Base-by-base conservation (phyloP, 2,113 vertebrate genomes). In the Ochotona curzoniae region DNA sequence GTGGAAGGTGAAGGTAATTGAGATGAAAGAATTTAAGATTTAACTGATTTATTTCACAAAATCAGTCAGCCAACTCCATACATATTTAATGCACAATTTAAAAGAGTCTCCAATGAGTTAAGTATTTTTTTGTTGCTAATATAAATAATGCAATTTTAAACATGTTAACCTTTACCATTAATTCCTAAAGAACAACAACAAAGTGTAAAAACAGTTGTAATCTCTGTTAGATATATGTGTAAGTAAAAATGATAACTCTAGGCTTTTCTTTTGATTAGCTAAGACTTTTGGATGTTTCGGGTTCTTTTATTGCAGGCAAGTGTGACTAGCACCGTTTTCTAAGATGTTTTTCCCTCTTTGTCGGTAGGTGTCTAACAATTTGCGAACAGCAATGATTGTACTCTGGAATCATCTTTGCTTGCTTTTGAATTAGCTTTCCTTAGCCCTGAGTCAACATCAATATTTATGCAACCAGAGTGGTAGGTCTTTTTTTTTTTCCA, bases 371-470 rank as follows among this genome's bases (percentile, higher is more conserved):
- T 87, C 51, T 87, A 60, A 78, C 0, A 10, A 69, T 75, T 47
- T 92, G 32, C 90, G 88, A 90, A 7, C n/a, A n/a, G 14, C 67
- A 86, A 71, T 81, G 35, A 90, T 69, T 83, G 32, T 85, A 74
- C 49, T 89, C 3, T 93, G 83, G 80, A 78, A 47, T 87, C 87
- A 47, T 74, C 84, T 94, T 79, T 74, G 35, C 49, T 93, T 93
- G 75, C 21, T 38, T 96, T 95, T 95, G 91, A 94, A 82, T 84
- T 91, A 87, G 82, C 67, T 97, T 96, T 97, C 86, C 84, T 78
- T 96, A 85, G 47, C 83, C 94, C 82, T 71, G 60, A 97, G 81
- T 97, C 96, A 98, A 94, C 88, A 95, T 84, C 83, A 89, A n/a
- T 87, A 95, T 96, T 91, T 89, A 84, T 85, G 96, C 92, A 95